These are phyloP conservation scores for Rhinogobio ventralis DNA, from an alignment of 2,797 vertebrate species.

Conservation along the genomic window DNA sequence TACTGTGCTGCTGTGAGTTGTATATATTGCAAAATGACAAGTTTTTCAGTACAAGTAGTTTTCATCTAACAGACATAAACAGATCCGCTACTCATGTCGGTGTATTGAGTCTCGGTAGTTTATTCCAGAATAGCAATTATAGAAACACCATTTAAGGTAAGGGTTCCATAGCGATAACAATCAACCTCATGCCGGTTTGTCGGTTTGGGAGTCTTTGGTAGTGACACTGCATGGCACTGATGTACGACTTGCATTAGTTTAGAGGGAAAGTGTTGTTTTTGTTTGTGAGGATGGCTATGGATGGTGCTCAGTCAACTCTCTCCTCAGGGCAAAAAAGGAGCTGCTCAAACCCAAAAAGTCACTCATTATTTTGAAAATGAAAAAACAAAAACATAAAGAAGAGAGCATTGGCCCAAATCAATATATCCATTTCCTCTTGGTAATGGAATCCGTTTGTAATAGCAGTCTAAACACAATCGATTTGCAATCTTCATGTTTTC, in stretches of 20 bases:
- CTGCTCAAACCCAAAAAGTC: constrained; percentile 46
- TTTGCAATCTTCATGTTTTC: constrained; percentile 43
- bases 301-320: constrained; percentile 47
- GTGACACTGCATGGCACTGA: constrained; percentile 55
- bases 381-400: constrained; percentile 41
- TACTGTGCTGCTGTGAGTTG: constrained; percentile 41
- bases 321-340: constrained; percentile 40
- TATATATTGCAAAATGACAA: constrained; percentile 46
- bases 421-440: constrained; percentile 51
- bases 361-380: constrained; percentile 53
- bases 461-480: constrained; percentile 43
- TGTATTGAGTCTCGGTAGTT: constrained; percentile 21
- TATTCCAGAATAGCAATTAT: constrained; percentile 38
- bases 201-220: constrained; percentile 45
- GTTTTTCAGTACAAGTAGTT: constrained; percentile 34
- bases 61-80: constrained; percentile 44
- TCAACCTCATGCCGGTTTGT: constrained; percentile 45
- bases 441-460: constrained; percentile 55
- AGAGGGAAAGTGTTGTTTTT: constrained; percentile 54
- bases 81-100: constrained; percentile 14
- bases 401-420: constrained; percentile 47
- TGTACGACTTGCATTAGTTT: constrained; percentile 54
- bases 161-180: constrained; percentile 43
- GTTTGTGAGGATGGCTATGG: constrained; percentile 43
- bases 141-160: constrained; percentile 45